Evolutionary conservation across 2,113 vertebrate species (phyloP).

Genomic region (Mormyrus iriodes): DNA sequence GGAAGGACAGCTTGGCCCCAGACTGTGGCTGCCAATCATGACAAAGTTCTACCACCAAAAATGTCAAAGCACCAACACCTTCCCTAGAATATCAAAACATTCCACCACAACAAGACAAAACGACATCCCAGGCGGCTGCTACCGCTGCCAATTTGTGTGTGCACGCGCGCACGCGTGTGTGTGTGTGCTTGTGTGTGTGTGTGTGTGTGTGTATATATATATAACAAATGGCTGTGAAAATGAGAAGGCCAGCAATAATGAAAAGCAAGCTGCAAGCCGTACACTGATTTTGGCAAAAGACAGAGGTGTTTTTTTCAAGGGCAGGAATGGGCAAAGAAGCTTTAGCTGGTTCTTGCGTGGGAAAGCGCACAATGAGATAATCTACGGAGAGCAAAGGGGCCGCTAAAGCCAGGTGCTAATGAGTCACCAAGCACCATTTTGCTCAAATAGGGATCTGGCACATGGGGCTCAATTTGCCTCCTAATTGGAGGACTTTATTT

Average conservation of each 20-base stretch:
- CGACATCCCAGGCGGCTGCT: background rate
- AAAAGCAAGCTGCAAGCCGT: background rate
- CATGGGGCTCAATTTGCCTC: background rate
- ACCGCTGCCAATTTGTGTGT: background rate
- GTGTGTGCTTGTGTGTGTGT: background rate
- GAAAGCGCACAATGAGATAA: background rate
- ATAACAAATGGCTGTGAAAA: background rate
- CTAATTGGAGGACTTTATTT: constrained; percentile 4
- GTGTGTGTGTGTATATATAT: background rate
- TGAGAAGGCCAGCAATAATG: background rate
- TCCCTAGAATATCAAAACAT: background rate
- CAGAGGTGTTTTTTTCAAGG: background rate
- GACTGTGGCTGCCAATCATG: background rate
- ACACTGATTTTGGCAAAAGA: background rate
- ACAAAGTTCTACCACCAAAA: background rate
- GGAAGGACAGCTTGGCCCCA: background rate
- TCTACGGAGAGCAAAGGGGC: background rate
- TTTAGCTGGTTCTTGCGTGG: background rate
- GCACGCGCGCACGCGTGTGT: too few species aligned
- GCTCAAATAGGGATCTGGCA: background rate
- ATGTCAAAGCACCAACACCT: background rate
- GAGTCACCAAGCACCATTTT: background rate
- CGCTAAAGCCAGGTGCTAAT: background rate
- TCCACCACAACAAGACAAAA: background rate
- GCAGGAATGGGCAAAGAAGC: background rate